Conservation (phyloP, 2,113 vertebrate genomes). For the Callospermophilus lateralis region DNA sequence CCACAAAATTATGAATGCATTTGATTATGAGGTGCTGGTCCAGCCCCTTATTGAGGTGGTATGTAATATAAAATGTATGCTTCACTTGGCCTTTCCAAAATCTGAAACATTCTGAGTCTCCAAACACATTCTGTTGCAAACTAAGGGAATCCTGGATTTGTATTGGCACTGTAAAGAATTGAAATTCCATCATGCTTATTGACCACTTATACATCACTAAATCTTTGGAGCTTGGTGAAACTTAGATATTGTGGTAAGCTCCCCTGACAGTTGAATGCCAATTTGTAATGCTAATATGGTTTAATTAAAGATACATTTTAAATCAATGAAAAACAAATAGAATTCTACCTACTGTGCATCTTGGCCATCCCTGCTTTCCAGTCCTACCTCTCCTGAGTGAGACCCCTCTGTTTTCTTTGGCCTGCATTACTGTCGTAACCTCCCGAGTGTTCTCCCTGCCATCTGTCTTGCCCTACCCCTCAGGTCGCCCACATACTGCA, state of each 20-base stretch:
- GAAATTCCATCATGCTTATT: not conserved
- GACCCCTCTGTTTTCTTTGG: not conserved
- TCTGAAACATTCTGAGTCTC: not conserved
- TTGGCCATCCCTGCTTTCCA: not conserved
- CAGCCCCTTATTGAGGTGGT: not conserved
- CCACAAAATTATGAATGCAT: not conserved
- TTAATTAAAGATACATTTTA: slow-evolving; percentile 43
- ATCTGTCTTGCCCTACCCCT: not conserved
- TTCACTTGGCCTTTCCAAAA: not conserved
- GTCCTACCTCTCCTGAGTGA: not conserved
- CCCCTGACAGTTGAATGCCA: not conserved
- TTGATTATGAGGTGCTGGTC: slow-evolving; percentile 20
- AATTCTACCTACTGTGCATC: not conserved
- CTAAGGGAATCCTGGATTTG: not conserved
- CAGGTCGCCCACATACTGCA: not conserved
- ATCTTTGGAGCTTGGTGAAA: slow-evolving; percentile 1
- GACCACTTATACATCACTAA: not conserved
- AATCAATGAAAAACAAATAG: slow-evolving; percentile 1
- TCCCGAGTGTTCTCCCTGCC: not conserved
- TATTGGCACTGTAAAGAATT: not conserved
- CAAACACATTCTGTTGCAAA: not conserved
- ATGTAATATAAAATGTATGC: not conserved
- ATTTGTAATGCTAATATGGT: slow-evolving; percentile 21
- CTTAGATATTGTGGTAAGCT: not conserved
- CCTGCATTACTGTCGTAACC: not conserved